Percentiles rank a stretch among this genome's conserved stretches.
These are phyloP conservation scores for Condylura cristata DNA, from an alignment of 2,113 vertebrate genomes.

Conservation along the genomic window DNA sequence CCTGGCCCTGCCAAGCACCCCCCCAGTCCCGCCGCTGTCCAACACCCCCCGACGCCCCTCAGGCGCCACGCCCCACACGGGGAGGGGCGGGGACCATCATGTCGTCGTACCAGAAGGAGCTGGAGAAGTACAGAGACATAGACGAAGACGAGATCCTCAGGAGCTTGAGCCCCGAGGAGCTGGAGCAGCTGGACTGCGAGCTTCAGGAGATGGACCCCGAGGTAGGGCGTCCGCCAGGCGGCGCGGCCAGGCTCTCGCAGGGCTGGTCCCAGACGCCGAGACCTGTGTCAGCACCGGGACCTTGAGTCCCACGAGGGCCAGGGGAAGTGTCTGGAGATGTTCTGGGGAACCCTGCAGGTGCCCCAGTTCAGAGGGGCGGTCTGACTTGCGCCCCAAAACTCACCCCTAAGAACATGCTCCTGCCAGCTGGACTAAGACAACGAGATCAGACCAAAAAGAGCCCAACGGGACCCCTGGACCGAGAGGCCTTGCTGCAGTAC, in stretches of 20 bases:
- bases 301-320: not conserved
- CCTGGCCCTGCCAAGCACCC: not conserved
- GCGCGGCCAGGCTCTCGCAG: not conserved
- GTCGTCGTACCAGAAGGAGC: constrained; percentile 86
- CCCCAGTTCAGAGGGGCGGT: not conserved
- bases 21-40: not conserved
- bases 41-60: not conserved
- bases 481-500: constrained; percentile 92
- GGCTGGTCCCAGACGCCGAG: not conserved
- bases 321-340: not conserved
- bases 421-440: constrained; percentile 94
- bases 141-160: constrained; percentile 96
- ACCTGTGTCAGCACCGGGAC: not conserved
- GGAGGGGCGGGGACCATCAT: constrained; percentile 72
- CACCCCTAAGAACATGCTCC: constrained; percentile 91
- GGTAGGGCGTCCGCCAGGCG: constrained; percentile 81
- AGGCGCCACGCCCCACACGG: constrained; percentile 54
- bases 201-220: constrained; percentile 98
- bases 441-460: constrained; percentile 96
- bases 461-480: constrained; percentile 91
- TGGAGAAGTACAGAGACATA: constrained; percentile 95
- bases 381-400: constrained; percentile 57
- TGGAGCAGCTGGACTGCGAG: constrained; percentile 92
- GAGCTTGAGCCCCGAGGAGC: constrained; percentile 92
- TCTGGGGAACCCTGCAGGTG: constrained; percentile 4